Conservation (phyloP, 2,113 vertebrate genomes). For the Gadus chalcogrammus region DNA sequence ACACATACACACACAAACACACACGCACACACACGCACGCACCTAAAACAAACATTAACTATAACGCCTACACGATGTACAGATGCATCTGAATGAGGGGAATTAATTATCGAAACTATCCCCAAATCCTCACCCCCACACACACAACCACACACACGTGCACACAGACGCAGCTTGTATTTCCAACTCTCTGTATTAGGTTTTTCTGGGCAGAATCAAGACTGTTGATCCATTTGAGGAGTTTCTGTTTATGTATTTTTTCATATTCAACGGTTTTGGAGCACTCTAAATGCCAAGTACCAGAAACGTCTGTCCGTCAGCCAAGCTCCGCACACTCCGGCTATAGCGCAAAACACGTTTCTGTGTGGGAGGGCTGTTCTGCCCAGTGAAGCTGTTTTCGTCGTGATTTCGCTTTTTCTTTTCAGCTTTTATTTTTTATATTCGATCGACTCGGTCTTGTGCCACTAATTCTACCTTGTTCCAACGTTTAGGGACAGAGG, state of each 20-base stretch:
- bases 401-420: constrained; percentile 34
- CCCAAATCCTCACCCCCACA: too few species aligned
- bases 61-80: too few species aligned
- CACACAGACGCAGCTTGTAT: too few species aligned
- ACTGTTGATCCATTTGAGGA: too few species aligned
- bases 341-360: constrained; percentile 71
- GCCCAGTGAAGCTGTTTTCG: constrained; percentile 74
- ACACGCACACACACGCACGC: too few species aligned
- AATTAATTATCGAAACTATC: too few species aligned
- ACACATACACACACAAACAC: too few species aligned
- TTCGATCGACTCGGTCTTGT: constrained; percentile 54
- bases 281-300: constrained; percentile 61
- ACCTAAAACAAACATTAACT: too few species aligned
- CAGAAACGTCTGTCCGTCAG: constrained; percentile 60
- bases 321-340: constrained; percentile 63
- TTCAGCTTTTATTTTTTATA: constrained; percentile 38
- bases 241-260: constrained; percentile 25
- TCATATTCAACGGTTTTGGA: constrained; percentile 52
- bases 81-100: too few species aligned
- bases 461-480: constrained; percentile 57
- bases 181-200: too few species aligned
- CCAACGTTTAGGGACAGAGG: constrained; percentile 45
- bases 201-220: not conserved
- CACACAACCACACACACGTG: too few species aligned
- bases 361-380: constrained; percentile 73